Conservation (phyloP, 2,113 vertebrate genomes). For the Sceloporus tristichus region DNA sequence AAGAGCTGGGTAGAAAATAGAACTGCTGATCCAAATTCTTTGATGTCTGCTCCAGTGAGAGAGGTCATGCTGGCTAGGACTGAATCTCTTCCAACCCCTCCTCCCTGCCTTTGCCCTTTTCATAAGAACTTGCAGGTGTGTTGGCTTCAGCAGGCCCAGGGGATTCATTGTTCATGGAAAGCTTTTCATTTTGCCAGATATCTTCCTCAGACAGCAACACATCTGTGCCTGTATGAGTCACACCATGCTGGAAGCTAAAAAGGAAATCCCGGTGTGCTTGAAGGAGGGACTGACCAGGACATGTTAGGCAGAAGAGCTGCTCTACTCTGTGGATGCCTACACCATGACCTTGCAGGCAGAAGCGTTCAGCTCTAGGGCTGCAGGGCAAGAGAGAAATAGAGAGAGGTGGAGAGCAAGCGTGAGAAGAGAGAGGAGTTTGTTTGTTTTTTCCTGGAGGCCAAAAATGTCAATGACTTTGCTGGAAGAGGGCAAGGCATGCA, state of each 20-base stretch:
- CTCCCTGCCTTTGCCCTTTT: background rate
- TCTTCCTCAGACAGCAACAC: slow-evolving; percentile 14
- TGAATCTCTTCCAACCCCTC: background rate
- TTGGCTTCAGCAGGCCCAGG: slow-evolving; percentile 1
- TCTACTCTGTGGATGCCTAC: background rate
- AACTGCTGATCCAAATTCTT: background rate
- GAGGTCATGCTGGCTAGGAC: background rate
- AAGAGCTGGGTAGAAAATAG: background rate
- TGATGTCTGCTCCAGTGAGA: background rate
- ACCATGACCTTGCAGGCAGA: slow-evolving; percentile 10
- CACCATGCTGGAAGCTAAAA: background rate
- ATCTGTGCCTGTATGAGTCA: slow-evolving; percentile 14
- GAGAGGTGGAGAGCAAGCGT: background rate
- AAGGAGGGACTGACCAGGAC: background rate
- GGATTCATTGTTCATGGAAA: slow-evolving; percentile 2
- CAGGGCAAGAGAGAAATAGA: background rate
- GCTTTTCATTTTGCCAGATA: background rate
- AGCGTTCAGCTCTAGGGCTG: background rate
- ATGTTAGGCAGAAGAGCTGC: background rate
- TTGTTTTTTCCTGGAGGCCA: background rate
- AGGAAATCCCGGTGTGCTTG: slow-evolving; percentile 9
- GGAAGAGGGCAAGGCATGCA: background rate
- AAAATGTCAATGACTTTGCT: slow-evolving; percentile 31
- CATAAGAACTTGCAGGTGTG: background rate
- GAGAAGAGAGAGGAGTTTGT: background rate